Percentiles rank a stretch among this genome's conserved stretches.
Conservation (phyloP, 2,888 invertebrate species). For the Notocelia uddmanniana region DNA sequence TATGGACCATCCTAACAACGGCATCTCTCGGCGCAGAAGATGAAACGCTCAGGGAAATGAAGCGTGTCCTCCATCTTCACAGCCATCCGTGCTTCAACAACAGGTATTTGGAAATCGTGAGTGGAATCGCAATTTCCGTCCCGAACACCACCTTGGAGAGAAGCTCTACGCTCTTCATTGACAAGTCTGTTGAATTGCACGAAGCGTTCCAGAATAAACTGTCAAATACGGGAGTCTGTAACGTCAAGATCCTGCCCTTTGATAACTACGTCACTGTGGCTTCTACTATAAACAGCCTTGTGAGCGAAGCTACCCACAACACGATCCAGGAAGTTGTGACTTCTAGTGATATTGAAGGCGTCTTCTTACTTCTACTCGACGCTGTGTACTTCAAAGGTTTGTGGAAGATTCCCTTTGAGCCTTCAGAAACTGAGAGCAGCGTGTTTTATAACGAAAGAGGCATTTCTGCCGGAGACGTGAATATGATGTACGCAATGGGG, state of each 20-base stretch:
- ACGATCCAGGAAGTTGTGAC: slow-evolving; percentile 69
- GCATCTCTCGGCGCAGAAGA: slow-evolving; percentile 68
- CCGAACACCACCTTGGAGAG: slow-evolving; percentile 61
- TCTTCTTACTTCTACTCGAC: slow-evolving; percentile 65
- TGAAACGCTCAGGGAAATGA: slow-evolving; percentile 63
- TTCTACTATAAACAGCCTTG: slow-evolving; percentile 65
- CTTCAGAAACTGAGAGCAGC: slow-evolving; percentile 61
- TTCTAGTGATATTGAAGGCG: slow-evolving; percentile 62
- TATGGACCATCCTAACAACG: slow-evolving; percentile 69
- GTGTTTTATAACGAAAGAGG: slow-evolving; percentile 67
- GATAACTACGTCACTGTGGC: slow-evolving; percentile 58
- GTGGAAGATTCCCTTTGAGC: slow-evolving; percentile 66
- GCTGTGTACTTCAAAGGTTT: slow-evolving; percentile 73
- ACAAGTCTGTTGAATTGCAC: slow-evolving; percentile 57
- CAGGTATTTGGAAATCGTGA: slow-evolving; percentile 64
- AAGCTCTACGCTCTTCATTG: slow-evolving; percentile 66
- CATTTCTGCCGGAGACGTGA: slow-evolving; percentile 65
- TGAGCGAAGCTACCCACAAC: slow-evolving; percentile 65
- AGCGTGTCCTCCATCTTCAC: slow-evolving; percentile 61
- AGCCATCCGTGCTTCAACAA: slow-evolving; percentile 69
- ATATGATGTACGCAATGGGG: slow-evolving; percentile 65
- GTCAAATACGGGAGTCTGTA: slow-evolving; percentile 56
- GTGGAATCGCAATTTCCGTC: slow-evolving; percentile 51
- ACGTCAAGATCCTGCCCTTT: slow-evolving; percentile 61
- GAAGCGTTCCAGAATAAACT: slow-evolving; percentile 57